Base-by-base conservation (phyloP, 2,888 invertebrate genomes). In the Cantharis rustica region DNA sequence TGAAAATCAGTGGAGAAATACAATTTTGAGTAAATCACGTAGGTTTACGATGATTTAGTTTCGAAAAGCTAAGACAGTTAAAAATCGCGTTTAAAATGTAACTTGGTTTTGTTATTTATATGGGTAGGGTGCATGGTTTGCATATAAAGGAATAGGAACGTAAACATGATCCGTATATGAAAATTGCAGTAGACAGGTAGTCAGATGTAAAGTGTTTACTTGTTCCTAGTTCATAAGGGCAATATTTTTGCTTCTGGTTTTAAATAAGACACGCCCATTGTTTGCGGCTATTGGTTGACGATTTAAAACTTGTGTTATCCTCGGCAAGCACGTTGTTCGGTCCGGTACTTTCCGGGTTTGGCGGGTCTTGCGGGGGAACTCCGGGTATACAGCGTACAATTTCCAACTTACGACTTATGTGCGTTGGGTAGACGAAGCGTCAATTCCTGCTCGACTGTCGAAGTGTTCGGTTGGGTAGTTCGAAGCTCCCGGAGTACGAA, bases 211-310 rank as follows among this genome's bases (percentile, higher is more conserved):
- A 75, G 64, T 73, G 76, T 79, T 74, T 80, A 79, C 73, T 79
- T 71, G 71, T 78, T 76, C 71, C 77, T 71, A 75, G 79, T 80
- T 76, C 72, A 80, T 84, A 84, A 84, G 85, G 84, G 86, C 86
- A 87, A 86, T 87, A 86, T 87, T 87, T 73, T 85, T 82, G 84
- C 85, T 83, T 81, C 80, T 79, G 84, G 84, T 85, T 86, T 85
- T 83, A 83, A 84, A 76, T 84, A 79, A 72, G 86, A 83, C 85
- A 85, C 87, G 87, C 87, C 87, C 83, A 82, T 82, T 77, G 73
- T 62, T 68, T 66, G 61, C 79, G 70, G 75, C 81, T 74, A 87
- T 87, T 87, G 87, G 87, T 81, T 73, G 79, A 80, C 63, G 76
- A 79, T 80, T 81, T 80, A 79, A 79, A 76, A 73, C 79, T 78